Evolutionary conservation across 2,113 vertebrate genomes (phyloP), one percentile per base, ranked within the genome.

Genomic region (Hiodon alosoides): DNA sequence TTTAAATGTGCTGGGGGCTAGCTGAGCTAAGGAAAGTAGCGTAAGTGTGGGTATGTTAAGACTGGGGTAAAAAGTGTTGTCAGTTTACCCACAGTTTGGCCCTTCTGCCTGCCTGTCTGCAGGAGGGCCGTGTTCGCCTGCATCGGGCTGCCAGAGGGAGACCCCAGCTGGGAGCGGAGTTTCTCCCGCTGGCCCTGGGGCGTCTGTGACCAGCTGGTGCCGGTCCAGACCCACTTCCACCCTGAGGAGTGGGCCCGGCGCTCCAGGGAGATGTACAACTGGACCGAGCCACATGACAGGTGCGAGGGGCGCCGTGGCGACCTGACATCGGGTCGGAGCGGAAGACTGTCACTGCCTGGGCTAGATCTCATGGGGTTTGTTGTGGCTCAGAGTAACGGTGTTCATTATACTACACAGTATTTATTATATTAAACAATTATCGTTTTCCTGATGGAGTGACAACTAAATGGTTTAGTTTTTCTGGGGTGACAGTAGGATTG

Each of bases 101-200:
- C 67, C 62, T 50, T 59, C 57, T 57, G 62, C 54, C 67, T 31
- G 64, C 59, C 60, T 70, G 71, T 81, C 82, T 85, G 79, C 85
- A 99, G 97, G 74, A 94, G 91, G 83, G 88, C 94, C 14, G 89
- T 92, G 61, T 93, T 98, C 80, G 91, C 91, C 79, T 99, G 97
- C 84, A 98, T 99, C 67, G 97, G 97, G 59, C 90, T 98, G 71
- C 88, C 95, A 3, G 93, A 98, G 76, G 96, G 94, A 50, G 97
- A 99, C 86, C 85, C 86, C 0, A 96, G 93, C 67, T 99, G 97
- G 97, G 91, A 90, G 64, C 90, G 80, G 55, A 92, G 86, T 70
- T 94, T 95, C 83, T 90, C 89, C 0, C 93, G 92, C 47, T 96
- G 95, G 96, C 97, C 97, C 0, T 92, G 95, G 90, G 97, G 97